Percentiles rank a stretch among this genome's conserved stretches.
These are phyloP conservation scores for Drosophila bocki DNA, from an alignment of 1,140 invertebrate genomes.

Conservation along the genomic window DNA sequence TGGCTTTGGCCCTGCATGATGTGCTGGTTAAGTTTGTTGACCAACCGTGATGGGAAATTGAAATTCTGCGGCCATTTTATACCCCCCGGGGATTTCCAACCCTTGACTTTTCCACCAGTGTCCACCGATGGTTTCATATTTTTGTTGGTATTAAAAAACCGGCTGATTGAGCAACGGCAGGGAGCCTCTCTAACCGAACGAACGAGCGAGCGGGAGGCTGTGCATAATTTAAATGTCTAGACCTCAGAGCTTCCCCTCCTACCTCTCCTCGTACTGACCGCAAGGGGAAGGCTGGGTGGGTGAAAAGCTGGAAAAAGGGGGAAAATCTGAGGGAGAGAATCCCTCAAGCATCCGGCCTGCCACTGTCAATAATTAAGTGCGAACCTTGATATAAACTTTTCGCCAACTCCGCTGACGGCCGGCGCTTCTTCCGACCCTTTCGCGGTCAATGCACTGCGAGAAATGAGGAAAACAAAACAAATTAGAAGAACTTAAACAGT, in stretches of 20 bases:
- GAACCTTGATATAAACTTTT: slow-evolving; percentile 67
- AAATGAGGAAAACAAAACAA: background rate
- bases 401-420: slow-evolving; percentile 41
- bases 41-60: slow-evolving; percentile 16
- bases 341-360: slow-evolving; percentile 52
- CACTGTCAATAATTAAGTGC: slow-evolving; percentile 68
- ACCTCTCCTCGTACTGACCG: background rate
- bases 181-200: slow-evolving; percentile 10
- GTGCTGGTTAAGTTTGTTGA: slow-evolving; percentile 4
- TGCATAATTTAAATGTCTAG: slow-evolving; percentile 56
- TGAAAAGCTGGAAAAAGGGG: background rate
- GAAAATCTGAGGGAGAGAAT: slow-evolving; percentile 14
- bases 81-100: background rate
- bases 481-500: too few relatives aligned
- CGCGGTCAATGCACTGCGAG: slow-evolving; percentile 10
- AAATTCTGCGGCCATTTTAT: slow-evolving; percentile 17
- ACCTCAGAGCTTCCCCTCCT: slow-evolving; percentile 1
- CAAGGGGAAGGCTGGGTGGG: background rate
- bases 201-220: slow-evolving; percentile 9
- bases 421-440: slow-evolving; percentile 9
- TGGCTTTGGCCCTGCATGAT: background rate
- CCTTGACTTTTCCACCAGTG: background rate
- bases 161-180: slow-evolving; percentile 35
- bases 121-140: slow-evolving; percentile 5
- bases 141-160: slow-evolving; percentile 47